A percentile compares a stretch with the other conserved stretches of the same genome.
These are phyloP conservation scores for Eumacrocentrus americanus DNA, from an alignment of 2,888 invertebrate species.

Conservation along the genomic window DNA sequence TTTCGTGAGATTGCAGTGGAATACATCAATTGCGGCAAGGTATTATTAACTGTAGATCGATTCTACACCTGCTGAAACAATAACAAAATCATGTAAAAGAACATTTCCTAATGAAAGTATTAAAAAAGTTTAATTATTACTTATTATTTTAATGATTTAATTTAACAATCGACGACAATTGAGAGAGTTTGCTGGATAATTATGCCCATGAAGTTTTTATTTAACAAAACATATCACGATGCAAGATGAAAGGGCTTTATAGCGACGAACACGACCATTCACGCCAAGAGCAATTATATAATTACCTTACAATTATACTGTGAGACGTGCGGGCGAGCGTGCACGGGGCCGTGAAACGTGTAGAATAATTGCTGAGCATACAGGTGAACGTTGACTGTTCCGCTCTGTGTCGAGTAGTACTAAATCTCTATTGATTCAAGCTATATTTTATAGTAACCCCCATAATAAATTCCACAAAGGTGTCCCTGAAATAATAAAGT, in stretches of 20 bases:
- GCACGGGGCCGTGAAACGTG: slow-evolving; percentile 9
- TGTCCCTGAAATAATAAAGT: not conserved
- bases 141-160: not conserved
- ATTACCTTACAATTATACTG: slow-evolving; percentile 20
- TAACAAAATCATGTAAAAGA: not conserved
- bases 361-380: slow-evolving; percentile 4
- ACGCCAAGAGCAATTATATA: slow-evolving; percentile 16
- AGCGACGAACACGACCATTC: not conserved
- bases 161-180: not conserved
- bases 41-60: too few species aligned
- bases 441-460: too few species aligned
- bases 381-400: too few species aligned
- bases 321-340: not conserved
- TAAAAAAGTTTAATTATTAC: not conserved
- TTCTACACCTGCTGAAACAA: too few species aligned
- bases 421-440: too few species aligned
- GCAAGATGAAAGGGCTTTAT: not conserved
- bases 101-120: not conserved
- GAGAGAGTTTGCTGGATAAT: not conserved
- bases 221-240: not conserved
- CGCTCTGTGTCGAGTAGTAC: too few species aligned
- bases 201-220: not conserved
- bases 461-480: too few species aligned
- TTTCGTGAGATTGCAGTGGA: slow-evolving; percentile 92
- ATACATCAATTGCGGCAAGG: slow-evolving; percentile 93